Percentiles rank a stretch among this genome's conserved stretches.
Evolutionary conservation across 2,797 vertebrate species (phyloP).

Genomic region (Triplophysa yarkandensis): DNA sequence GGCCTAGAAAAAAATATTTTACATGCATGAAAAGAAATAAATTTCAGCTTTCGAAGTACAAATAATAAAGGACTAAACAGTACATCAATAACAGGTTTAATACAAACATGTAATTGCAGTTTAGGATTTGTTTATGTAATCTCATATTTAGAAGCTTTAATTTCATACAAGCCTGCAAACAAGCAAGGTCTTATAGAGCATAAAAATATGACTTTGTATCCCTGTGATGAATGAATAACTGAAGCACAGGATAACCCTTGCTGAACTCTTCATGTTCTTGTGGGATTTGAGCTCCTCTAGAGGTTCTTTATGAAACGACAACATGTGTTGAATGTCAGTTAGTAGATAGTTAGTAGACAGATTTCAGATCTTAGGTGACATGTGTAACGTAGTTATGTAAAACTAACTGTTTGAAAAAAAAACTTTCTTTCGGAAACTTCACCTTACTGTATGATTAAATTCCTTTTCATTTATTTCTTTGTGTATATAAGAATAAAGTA

Average conservation of each 20-base stretch:
- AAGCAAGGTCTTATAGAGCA: slow-evolving; percentile 11
- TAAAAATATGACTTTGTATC: neutral
- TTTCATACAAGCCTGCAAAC: too few species aligned
- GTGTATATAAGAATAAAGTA: too few species aligned
- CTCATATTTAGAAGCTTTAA: neutral
- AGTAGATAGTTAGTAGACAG: neutral
- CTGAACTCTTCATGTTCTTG: slow-evolving; percentile 37
- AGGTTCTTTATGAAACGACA: slow-evolving; percentile 64
- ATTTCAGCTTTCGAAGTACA: slow-evolving; percentile 22
- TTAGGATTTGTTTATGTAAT: neutral
- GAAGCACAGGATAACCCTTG: neutral
- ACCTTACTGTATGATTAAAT: too few species aligned
- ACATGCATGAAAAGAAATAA: slow-evolving; percentile 23
- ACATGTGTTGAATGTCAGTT: neutral
- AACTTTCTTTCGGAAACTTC: too few species aligned
- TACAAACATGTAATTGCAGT: neutral
- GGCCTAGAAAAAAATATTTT: slow-evolving; percentile 60
- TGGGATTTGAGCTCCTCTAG: slow-evolving; percentile 75
- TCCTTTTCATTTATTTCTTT: too few species aligned
- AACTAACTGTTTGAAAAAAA: too few species aligned
- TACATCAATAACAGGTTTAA: neutral
- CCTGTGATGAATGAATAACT: neutral
- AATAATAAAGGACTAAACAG: neutral
- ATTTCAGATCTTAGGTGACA: neutral
- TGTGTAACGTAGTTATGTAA: neutral